Evolutionary conservation across 2,797 vertebrate genomes (phyloP), one percentile per base, ranked within the genome.

Genomic region (Danio jaintianensis): DNA sequence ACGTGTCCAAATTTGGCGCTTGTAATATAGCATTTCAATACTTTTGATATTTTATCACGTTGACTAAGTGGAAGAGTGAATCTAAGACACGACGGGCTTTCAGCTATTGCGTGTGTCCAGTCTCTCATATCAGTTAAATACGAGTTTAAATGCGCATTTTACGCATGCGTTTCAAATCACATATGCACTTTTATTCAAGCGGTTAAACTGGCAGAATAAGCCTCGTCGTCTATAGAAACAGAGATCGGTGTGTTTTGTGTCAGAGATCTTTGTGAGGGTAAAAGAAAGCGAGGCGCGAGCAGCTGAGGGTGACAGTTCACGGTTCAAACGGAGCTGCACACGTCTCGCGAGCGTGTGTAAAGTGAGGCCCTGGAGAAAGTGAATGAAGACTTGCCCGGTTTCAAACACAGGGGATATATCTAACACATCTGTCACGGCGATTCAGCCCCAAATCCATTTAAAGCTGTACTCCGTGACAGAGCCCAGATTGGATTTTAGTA

Each of bases 231-330:
- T 94, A 94, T 96, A 96, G 95, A 95, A 95, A 95, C 95, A 94
- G 95, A 94, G 94, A 94, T 95, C 94, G 95, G 42, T 64, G 47
- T 55, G 93, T 95, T 94, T 94, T 93, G 95, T 94, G 93, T 93
- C 87, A 91, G 91, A 93, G 92, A 93, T 93, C 93, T 92, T 94
- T 93, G 93, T 95, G 94, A 93, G 92, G 91, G 91, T 90, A 92
- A 94, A 91, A 83, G 85, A 92, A 91, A 91, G 94, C 93, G 91
- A 89, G 89, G 85, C 87, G 88, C 88, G 86, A 94, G 96, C 96
- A 99, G 97, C 97, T 97, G 97, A 98, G 95, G 95, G 95, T 96
- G 97, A 96, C 96, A 96, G 96, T 96, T 97, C 96, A 98, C 96
- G 96, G 95, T 96, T 98, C 91, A 93, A 92, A 89, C 76, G 88